phyloP scores from a whole-genome alignment of 2,797 vertebrate species.

The Nannoperca obscura region DNA sequence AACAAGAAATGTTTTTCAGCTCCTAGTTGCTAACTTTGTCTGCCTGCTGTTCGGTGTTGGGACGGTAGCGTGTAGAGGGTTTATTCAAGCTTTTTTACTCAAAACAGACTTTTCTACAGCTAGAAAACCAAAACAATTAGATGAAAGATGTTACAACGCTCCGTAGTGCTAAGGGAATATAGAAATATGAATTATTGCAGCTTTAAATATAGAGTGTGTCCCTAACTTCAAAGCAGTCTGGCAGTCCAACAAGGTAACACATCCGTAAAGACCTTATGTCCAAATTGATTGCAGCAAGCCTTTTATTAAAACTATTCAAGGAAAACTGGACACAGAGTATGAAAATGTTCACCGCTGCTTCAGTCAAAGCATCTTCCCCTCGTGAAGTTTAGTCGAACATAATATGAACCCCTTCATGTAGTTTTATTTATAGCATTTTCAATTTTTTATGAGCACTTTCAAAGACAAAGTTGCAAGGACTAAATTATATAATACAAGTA shows the following conservation, averaged over 20 bases:
- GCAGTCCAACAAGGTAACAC: not conserved
- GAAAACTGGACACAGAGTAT: not conserved
- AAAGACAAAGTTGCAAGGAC: not conserved
- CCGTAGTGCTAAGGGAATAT: not conserved
- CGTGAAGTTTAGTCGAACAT: not conserved
- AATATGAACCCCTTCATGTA: not conserved
- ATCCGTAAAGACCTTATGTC: not conserved
- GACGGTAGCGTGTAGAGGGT: not conserved
- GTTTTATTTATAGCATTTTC: slow-evolving; percentile 10
- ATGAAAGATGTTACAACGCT: not conserved
- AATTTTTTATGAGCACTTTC: not conserved
- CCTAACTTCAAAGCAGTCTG: not conserved
- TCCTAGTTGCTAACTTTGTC: not conserved
- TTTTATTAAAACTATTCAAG: not conserved
- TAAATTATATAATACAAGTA: slow-evolving; percentile 5
- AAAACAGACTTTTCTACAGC: too few species aligned
- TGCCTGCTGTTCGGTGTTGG: not conserved
- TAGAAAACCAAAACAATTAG: not conserved
- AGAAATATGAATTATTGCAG: not conserved
- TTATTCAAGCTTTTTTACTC: not conserved
- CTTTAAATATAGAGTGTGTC: too few species aligned
- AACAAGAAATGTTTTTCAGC: too few species aligned
- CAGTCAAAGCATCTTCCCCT: not conserved
- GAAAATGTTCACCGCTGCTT: not conserved
- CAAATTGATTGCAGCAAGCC: not conserved